phyloP scores from a whole-genome alignment of 1,140 invertebrate species.

The Eriocheir sinensis region DNA sequence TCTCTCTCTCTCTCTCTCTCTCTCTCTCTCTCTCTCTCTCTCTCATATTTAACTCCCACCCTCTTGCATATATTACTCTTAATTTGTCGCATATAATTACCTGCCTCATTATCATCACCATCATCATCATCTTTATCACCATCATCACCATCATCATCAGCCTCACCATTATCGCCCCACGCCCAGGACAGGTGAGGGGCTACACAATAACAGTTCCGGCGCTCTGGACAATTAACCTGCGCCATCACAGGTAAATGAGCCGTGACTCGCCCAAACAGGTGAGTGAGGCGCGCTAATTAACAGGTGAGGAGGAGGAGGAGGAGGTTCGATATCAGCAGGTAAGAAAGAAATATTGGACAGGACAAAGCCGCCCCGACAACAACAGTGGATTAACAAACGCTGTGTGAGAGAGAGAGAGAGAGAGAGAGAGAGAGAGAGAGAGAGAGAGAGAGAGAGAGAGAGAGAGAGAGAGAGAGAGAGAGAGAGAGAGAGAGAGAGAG shows the following conservation, averaged over 20 bases:
- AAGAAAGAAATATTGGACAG: conserved; percentile 15
- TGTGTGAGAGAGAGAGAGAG: neutral
- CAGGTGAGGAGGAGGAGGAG: too few species aligned
- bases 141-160: neutral
- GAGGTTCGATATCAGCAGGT: neutral
- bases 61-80: neutral
- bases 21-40: neutral
- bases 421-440: neutral
- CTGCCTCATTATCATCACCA: neutral
- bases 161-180: neutral
- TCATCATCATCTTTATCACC: neutral
- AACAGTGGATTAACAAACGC: neutral
- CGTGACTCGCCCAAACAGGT: conserved; percentile 19
- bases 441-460: neutral
- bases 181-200: neutral
- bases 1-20: neutral
- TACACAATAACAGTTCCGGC: neutral
- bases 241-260: conserved; percentile 3
- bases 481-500: conserved; percentile 39
- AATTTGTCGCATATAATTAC: neutral
- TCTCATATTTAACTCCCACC: too few species aligned
- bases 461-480: conserved; percentile 37
- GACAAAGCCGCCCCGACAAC: neutral
- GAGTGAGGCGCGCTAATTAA: neutral
- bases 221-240: neutral